These are phyloP conservation scores for Centropristis striata DNA, from an alignment of 2,113 vertebrate species.

Conservation along the genomic window DNA sequence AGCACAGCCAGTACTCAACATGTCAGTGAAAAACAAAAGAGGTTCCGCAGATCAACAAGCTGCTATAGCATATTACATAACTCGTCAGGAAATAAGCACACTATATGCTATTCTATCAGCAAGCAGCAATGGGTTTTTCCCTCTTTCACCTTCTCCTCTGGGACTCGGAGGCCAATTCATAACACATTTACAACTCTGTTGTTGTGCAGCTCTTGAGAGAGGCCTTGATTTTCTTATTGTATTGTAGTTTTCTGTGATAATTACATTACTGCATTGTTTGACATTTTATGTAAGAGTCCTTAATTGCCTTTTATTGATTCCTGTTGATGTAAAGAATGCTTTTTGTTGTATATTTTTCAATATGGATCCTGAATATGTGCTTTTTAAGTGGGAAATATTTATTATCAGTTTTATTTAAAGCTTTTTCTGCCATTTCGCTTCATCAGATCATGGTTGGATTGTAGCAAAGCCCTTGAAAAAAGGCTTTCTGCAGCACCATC, in stretches of 20 bases:
- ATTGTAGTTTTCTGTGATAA: not conserved
- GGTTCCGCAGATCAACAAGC: slow-evolving; percentile 59
- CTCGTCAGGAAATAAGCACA: slow-evolving; percentile 51
- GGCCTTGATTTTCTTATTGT: too few species aligned
- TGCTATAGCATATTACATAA: slow-evolving; percentile 60
- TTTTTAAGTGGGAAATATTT: not conserved
- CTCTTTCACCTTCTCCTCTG: slow-evolving; percentile 1
- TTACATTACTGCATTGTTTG: not conserved
- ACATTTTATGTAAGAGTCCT: not conserved
- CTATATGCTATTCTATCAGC: slow-evolving; percentile 32
- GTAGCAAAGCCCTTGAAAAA: not conserved
- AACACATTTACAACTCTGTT: not conserved
- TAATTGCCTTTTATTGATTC: not conserved
- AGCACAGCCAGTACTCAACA: slow-evolving; percentile 54
- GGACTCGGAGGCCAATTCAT: not conserved
- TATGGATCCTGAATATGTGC: not conserved
- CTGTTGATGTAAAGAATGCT: not conserved
- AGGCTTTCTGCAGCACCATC: not conserved
- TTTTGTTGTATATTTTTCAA: not conserved
- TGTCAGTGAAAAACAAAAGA: slow-evolving; percentile 68
- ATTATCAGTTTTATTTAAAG: not conserved
- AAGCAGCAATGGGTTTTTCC: not conserved
- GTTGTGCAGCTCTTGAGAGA: not conserved
- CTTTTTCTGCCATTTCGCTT: not conserved
- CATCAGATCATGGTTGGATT: not conserved